phyloP scores from a whole-genome alignment of 2,797 vertebrate species.

The Momotus momota region DNA sequence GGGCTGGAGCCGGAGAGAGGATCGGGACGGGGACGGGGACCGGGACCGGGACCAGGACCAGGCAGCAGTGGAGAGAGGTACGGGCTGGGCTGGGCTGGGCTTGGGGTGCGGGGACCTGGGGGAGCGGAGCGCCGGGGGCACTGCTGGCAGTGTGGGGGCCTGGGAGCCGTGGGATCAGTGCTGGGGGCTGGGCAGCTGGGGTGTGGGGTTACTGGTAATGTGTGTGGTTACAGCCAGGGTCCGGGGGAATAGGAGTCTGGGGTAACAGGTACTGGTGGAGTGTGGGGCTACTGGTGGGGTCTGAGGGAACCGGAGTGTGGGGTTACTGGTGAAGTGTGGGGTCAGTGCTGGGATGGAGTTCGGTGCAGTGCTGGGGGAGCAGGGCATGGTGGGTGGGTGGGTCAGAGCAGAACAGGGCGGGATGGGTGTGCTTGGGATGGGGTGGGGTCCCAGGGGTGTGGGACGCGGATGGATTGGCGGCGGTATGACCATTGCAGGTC shows the following conservation, averaged over 20 bases:
- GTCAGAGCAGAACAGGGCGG: neutral
- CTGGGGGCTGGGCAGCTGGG: neutral
- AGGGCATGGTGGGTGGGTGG: neutral
- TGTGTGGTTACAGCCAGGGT: neutral
- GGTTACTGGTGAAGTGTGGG: neutral
- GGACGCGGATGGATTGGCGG: neutral
- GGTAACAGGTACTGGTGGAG: neutral
- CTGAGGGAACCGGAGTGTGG: neutral
- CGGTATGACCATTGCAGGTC: rapidly evolving
- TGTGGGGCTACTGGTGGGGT: neutral
- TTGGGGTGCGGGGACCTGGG: neutral
- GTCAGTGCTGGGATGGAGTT: neutral
- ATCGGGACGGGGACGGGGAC: neutral
- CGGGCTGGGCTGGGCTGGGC: neutral
- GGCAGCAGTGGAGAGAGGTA: neutral
- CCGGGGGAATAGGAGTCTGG: neutral
- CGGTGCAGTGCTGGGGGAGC: neutral
- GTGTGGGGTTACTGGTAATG: neutral
- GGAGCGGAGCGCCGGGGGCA: neutral
- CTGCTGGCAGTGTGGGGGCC: neutral
- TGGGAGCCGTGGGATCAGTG: neutral
- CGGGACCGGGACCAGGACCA: neutral
- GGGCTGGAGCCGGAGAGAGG: neutral
- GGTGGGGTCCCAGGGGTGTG: neutral
- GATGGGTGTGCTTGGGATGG: neutral